Conservation (phyloP, 2,888 invertebrate genomes). For the Corythucha ciliata region DNA sequence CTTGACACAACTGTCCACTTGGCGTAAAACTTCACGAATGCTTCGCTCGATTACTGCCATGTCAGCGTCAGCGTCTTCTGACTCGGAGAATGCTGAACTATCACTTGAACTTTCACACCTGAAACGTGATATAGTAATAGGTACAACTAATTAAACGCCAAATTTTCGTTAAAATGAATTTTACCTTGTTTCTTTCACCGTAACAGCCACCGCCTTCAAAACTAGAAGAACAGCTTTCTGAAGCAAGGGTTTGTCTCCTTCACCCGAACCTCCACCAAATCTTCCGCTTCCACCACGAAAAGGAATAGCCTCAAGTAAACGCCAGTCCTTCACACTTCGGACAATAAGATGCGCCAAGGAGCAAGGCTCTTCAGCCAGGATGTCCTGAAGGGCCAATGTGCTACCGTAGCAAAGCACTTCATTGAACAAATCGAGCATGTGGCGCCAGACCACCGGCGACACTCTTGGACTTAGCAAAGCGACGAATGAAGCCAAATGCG, state of each 20-base stretch:
- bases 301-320: conserved; percentile 51
- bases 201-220: conserved; percentile 79
- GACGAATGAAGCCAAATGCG: conserved; percentile 71
- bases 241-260: conserved; percentile 65
- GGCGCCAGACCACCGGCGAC: conserved; percentile 76
- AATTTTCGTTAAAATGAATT: no score
- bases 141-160: no score
- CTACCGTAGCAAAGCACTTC: conserved; percentile 87
- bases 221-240: conserved; percentile 81
- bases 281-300: conserved; percentile 45
- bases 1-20: conserved; percentile 73
- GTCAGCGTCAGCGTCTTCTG: conserved; percentile 78
- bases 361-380: conserved; percentile 80
- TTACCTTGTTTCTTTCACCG: conserved; percentile 82
- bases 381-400: conserved; percentile 77
- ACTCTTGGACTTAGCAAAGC: conserved; percentile 58
- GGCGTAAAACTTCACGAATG: conserved; percentile 70
- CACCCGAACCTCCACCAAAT: conserved; percentile 44
- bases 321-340: conserved; percentile 73
- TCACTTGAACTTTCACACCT: conserved; percentile 70
- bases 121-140: no score
- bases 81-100: conserved; percentile 73
- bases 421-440: conserved; percentile 74
- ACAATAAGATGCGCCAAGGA: conserved; percentile 76
- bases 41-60: conserved; percentile 81